Evolutionary conservation across 2,113 vertebrate genomes (phyloP).

Genomic region (Sapayoa aenigma): DNA sequence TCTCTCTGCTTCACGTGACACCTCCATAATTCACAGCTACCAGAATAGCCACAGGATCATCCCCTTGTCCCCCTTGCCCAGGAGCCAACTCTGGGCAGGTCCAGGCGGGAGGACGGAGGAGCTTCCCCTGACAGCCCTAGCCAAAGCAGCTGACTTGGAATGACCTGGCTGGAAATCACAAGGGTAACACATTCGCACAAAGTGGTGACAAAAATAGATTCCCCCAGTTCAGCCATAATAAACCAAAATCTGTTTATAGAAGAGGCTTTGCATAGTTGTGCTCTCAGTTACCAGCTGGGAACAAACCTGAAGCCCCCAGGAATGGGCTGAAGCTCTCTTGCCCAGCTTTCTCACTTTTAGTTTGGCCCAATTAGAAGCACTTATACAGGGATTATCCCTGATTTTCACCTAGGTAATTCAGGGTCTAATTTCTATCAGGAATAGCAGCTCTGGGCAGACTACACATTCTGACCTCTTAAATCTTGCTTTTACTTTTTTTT

Average conservation of each 20-base stretch:
- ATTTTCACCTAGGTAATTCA: conserved; percentile 32
- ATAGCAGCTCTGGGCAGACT: neutral
- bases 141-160: conserved; percentile 50
- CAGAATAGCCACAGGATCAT: conserved; percentile 76
- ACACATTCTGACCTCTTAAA: neutral
- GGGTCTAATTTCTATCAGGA: conserved; percentile 27
- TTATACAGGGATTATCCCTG: conserved; percentile 33
- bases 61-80: neutral
- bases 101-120: rapidly evolving
- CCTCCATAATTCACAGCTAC: conserved; percentile 73
- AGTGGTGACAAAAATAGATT: conserved; percentile 38
- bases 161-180: conserved; percentile 40
- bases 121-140: neutral
- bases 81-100: neutral
- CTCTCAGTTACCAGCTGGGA: neutral
- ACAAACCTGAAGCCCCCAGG: neutral
- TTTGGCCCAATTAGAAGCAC: conserved; percentile 52
- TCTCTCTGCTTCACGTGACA: conserved; percentile 69
- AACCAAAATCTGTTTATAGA: conserved; percentile 29
- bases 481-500: neutral
- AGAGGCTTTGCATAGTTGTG: conserved; percentile 1
- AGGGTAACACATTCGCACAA: neutral
- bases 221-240: neutral
- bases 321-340: neutral
- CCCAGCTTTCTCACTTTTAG: conserved; percentile 13